Percentiles rank a stretch among this genome's conserved stretches.
Conservation (phyloP, 2,797 vertebrate species). For the Linurgus olivaceus region DNA sequence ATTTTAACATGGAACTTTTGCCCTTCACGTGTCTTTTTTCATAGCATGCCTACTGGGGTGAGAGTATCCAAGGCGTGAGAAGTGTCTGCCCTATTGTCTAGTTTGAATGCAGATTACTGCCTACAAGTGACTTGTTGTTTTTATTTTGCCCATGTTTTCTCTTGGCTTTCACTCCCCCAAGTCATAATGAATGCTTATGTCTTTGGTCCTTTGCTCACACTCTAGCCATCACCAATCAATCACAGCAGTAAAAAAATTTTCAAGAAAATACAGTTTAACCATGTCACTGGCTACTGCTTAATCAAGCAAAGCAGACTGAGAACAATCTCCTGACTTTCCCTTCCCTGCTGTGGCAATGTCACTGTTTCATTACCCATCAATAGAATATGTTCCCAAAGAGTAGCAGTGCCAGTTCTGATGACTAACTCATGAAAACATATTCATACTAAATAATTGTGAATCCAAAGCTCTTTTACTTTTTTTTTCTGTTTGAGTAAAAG, state of each 20-base stretch:
- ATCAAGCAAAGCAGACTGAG: constrained; percentile 6
- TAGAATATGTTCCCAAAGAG: not conserved
- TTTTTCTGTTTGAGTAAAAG: not conserved
- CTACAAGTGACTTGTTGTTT: not conserved
- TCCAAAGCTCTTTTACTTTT: not conserved
- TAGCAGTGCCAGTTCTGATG: not conserved
- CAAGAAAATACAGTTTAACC: not conserved
- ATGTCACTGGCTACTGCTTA: not conserved
- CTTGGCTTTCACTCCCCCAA: not conserved
- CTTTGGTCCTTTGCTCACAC: not conserved
- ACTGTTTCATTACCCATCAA: not conserved
- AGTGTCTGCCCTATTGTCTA: constrained; percentile 36
- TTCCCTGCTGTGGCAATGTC: not conserved
- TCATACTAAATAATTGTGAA: not conserved
- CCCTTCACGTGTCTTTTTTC: not conserved
- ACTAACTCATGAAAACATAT: not conserved
- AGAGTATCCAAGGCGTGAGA: constrained; percentile 29
- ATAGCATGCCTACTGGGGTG: not conserved
- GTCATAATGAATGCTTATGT: not conserved
- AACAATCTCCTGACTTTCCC: not conserved
- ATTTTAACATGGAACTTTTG: not conserved
- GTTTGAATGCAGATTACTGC: constrained; percentile 45
- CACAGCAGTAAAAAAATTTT: not conserved
- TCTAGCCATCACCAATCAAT: not conserved
- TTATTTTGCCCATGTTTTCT: not conserved